A percentile compares a stretch with the other conserved stretches of the same genome.
These are phyloP conservation scores for Cyprinus carpio DNA, from an alignment of 2,113 vertebrate genomes.

Conservation along the genomic window DNA sequence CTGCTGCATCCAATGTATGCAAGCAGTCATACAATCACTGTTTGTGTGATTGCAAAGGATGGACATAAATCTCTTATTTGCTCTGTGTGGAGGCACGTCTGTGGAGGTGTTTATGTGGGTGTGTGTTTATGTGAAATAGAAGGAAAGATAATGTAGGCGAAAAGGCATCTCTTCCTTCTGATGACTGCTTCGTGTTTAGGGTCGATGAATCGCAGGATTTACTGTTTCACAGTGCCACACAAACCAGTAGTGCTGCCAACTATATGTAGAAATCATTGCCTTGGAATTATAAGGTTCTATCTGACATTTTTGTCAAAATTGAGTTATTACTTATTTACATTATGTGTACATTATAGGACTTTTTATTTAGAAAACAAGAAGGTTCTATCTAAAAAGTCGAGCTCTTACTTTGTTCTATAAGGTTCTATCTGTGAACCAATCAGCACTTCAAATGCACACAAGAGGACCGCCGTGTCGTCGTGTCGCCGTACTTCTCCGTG, in stretches of 20 bases:
- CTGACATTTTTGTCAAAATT: too few species aligned
- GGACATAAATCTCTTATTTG: conserved; percentile 5
- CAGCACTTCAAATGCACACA: too few species aligned
- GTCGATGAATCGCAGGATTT: not conserved
- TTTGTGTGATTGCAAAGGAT: conserved; percentile 1
- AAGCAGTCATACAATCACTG: not conserved
- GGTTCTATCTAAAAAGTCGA: too few species aligned
- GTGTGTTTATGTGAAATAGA: conserved; percentile 34
- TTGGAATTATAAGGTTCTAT: too few species aligned
- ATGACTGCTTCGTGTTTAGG: not conserved
- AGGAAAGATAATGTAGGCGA: not conserved
- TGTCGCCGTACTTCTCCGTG: too few species aligned
- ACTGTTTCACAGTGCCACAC: not conserved
- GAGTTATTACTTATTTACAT: too few species aligned
- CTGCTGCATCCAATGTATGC: not conserved
- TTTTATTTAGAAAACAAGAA: too few species aligned
- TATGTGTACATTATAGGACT: too few species aligned
- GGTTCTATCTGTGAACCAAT: too few species aligned
- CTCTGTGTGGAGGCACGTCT: not conserved
- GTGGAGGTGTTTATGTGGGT: conserved; percentile 9
- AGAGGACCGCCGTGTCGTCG: too few species aligned
- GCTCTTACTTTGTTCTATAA: too few species aligned
- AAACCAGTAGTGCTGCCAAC: not conserved
- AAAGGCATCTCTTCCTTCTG: not conserved
- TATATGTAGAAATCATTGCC: not conserved